A percentile compares a stretch with the other conserved stretches of the same genome.
Conservation (phyloP, 2,113 vertebrate genomes). For the Coptodon bakossiorum region DNA sequence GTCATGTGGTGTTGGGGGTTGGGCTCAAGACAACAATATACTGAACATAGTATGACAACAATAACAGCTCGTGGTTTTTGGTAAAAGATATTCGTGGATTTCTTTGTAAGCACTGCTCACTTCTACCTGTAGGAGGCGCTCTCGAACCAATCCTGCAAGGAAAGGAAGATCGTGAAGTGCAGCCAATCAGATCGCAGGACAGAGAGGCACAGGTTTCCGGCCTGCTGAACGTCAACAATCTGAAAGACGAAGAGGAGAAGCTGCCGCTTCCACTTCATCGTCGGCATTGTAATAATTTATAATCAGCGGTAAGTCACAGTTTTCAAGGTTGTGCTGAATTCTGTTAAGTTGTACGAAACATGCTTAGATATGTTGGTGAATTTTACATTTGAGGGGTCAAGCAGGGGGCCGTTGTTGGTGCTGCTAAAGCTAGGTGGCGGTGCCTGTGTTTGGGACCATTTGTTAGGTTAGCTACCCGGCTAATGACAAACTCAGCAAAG, state of each 20-base stretch:
- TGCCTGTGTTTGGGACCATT: background rate
- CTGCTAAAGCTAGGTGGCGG: slow-evolving; percentile 34
- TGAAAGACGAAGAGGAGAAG: slow-evolving; percentile 54
- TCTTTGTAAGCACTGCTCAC: background rate
- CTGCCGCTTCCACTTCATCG: background rate
- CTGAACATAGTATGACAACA: background rate
- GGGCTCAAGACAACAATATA: background rate
- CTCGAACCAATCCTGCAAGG: background rate
- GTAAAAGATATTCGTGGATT: background rate
- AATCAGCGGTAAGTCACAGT: background rate
- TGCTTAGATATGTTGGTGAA: fast-evolving
- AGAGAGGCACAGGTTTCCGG: slow-evolving; percentile 27
- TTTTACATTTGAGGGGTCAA: slow-evolving; percentile 7
- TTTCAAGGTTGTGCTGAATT: fast-evolving
- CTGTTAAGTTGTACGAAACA: background rate
- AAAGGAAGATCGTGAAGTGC: background rate
- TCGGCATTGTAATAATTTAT: fast-evolving
- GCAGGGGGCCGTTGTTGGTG: background rate
- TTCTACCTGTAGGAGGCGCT: background rate
- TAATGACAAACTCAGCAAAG: background rate
- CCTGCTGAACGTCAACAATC: slow-evolving; percentile 23
- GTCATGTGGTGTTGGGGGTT: background rate
- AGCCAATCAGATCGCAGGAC: slow-evolving; percentile 50
- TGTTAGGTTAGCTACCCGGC: background rate
- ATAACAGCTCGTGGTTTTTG: background rate